phyloP scores from a whole-genome alignment of 2,797 vertebrate species.

The Schizopygopsis malacanthus region DNA sequence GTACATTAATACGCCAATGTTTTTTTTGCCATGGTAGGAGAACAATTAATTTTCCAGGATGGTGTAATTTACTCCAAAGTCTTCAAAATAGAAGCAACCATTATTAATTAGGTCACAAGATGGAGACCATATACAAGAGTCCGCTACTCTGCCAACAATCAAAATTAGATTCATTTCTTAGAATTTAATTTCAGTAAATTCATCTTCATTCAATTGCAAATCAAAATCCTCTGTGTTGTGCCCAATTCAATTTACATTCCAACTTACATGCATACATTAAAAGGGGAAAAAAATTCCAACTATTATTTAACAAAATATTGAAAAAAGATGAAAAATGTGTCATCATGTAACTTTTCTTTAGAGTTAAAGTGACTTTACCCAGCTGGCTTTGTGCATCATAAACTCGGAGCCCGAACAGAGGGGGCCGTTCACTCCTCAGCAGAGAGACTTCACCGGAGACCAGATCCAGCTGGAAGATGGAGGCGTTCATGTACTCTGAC shows the following conservation, averaged over 20 bases:
- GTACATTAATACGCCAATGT: background rate
- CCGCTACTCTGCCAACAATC: background rate
- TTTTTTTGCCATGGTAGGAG: background rate
- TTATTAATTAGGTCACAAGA: background rate
- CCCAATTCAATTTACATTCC: background rate
- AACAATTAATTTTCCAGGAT: background rate
- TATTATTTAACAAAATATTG: background rate
- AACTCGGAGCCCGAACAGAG: slow-evolving; percentile 93
- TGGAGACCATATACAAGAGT: too few relatives aligned
- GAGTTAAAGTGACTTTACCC: slow-evolving; percentile 77
- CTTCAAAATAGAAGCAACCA: background rate
- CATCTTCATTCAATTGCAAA: background rate
- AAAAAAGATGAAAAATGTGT: background rate
- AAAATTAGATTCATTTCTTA: background rate
- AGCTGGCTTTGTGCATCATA: slow-evolving; percentile 94
- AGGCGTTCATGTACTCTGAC: slow-evolving; percentile 99
- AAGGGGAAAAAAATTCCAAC: background rate
- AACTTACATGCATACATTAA: background rate
- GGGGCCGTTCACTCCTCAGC: slow-evolving; percentile 91
- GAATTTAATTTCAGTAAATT: background rate
- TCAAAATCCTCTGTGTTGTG: background rate
- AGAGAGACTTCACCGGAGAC: slow-evolving; percentile 86
- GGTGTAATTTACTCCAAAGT: background rate
- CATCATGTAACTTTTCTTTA: background rate
- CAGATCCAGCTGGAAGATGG: slow-evolving; percentile 96